Percentiles rank a stretch among this genome's conserved stretches.
Conservation (phyloP, 2,113 vertebrate genomes). For the Saimiri boliviensis region DNA sequence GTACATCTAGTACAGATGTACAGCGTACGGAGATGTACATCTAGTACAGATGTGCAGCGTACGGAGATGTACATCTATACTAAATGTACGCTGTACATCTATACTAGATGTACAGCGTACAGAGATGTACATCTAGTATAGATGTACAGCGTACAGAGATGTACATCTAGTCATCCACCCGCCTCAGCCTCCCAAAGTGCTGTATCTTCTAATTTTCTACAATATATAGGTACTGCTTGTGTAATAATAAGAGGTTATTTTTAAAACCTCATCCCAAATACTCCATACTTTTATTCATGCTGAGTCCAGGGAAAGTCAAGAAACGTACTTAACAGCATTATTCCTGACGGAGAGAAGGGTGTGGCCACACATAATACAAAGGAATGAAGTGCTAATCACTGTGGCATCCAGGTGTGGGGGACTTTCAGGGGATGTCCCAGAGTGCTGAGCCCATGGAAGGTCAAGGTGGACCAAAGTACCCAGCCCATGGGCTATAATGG, state of each 20-base stretch:
- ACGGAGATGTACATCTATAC: too few relatives aligned
- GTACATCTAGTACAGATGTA: too few relatives aligned
- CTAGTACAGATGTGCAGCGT: too few relatives aligned
- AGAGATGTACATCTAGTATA: too few relatives aligned
- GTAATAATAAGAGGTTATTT: slow-evolving; percentile 35
- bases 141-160: too few relatives aligned
- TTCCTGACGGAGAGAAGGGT: not conserved
- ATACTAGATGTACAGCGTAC: too few relatives aligned
- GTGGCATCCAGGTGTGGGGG: not conserved
- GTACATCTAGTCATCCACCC: too few relatives aligned
- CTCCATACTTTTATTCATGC: slow-evolving; percentile 29
- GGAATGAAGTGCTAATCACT: slow-evolving; percentile 17
- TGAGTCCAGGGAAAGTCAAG: not conserved
- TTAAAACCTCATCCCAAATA: slow-evolving; percentile 36
- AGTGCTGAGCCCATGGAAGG: not conserved
- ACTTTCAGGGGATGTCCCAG: not conserved
- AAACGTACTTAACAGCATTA: not conserved
- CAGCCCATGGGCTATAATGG: not conserved
- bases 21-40: too few relatives aligned
- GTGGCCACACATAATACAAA: not conserved
- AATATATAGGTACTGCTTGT: not conserved
- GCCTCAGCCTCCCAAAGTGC: too few relatives aligned
- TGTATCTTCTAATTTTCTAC: slow-evolving; percentile 6
- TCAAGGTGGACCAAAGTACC: not conserved
- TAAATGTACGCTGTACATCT: too few relatives aligned